A percentile compares a stretch with the other conserved stretches of the same genome.
Conservation (phyloP, 2,797 vertebrate genomes). For the Coilia nasus region DNA sequence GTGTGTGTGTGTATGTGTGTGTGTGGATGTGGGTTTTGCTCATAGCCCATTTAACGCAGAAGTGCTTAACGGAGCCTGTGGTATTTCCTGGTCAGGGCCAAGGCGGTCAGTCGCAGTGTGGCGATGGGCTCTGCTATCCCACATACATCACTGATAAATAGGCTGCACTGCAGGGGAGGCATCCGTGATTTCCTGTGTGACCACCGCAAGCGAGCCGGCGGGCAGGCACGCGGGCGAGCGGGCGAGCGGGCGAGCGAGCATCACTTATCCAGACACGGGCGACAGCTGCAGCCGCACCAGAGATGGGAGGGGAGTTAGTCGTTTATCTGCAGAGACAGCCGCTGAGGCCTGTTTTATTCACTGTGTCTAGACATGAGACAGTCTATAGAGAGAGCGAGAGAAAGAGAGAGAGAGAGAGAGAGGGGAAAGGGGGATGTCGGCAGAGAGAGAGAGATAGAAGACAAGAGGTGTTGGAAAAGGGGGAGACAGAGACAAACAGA, state of each 20-base stretch:
- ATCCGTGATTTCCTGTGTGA: slow-evolving; percentile 18
- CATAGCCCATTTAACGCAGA: slow-evolving; percentile 82
- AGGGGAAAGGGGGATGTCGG: not conserved
- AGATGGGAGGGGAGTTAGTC: not conserved
- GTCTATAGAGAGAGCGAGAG: not conserved
- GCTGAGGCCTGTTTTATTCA: not conserved
- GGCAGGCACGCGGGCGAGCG: not conserved
- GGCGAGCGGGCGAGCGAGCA: no score
- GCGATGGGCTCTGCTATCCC: slow-evolving; percentile 29
- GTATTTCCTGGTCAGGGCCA: slow-evolving; percentile 77
- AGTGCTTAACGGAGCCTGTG: slow-evolving; percentile 73
- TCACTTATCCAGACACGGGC: no score
- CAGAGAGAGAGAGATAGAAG: not conserved
- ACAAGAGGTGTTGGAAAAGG: not conserved
- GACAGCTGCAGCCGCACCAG: no score
- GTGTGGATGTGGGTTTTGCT: slow-evolving; percentile 59
- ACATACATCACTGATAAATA: slow-evolving; percentile 57
- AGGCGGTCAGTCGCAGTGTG: slow-evolving; percentile 56
- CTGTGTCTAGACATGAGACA: not conserved
- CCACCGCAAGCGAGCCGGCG: not conserved
- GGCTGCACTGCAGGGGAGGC: not conserved
- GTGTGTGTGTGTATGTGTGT: not conserved
- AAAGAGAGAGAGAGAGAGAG: not conserved
- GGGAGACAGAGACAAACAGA: not conserved
- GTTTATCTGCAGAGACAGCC: not conserved